Conservation (phyloP, 2,113 vertebrate species). For the Poeciliopsis turrubarensis region DNA sequence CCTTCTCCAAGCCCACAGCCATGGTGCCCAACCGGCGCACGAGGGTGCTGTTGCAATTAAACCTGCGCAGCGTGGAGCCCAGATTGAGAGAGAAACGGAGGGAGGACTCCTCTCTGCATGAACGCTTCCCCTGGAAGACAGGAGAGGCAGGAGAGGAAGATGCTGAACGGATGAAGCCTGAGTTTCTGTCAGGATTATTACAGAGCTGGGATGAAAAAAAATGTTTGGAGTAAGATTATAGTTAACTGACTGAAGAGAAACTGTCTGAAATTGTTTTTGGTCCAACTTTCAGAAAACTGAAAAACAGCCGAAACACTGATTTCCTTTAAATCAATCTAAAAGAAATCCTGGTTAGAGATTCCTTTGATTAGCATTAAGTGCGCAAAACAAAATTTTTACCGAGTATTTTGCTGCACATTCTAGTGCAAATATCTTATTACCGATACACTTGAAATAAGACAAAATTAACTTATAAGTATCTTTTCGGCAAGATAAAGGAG, state of each 20-base stretch:
- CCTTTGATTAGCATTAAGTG: too few relatives aligned
- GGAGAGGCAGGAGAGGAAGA: slow-evolving; percentile 21
- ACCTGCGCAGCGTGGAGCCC: slow-evolving; percentile 72
- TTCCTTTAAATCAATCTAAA: too few relatives aligned
- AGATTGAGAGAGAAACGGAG: slow-evolving; percentile 68
- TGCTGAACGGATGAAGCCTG: neutral
- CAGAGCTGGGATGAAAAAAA: neutral
- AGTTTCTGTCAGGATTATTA: neutral
- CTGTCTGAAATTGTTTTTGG: neutral
- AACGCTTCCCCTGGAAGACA: slow-evolving; percentile 60
- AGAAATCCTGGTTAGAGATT: too few relatives aligned
- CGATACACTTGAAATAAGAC: too few relatives aligned
- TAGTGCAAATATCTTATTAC: too few relatives aligned
- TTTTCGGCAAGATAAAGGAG: too few relatives aligned
- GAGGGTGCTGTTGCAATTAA: slow-evolving; percentile 84
- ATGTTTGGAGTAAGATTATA: neutral
- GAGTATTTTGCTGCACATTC: too few relatives aligned
- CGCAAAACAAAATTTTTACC: too few relatives aligned
- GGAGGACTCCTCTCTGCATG: slow-evolving; percentile 58
- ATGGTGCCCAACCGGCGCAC: slow-evolving; percentile 66
- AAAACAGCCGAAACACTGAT: too few relatives aligned
- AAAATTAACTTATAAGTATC: too few relatives aligned
- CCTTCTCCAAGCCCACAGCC: slow-evolving; percentile 40
- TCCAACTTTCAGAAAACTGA: neutral
- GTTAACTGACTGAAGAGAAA: neutral